Evolutionary conservation across 1,140 invertebrate genomes (phyloP).

Genomic region (Tetranychus urticae): DNA sequence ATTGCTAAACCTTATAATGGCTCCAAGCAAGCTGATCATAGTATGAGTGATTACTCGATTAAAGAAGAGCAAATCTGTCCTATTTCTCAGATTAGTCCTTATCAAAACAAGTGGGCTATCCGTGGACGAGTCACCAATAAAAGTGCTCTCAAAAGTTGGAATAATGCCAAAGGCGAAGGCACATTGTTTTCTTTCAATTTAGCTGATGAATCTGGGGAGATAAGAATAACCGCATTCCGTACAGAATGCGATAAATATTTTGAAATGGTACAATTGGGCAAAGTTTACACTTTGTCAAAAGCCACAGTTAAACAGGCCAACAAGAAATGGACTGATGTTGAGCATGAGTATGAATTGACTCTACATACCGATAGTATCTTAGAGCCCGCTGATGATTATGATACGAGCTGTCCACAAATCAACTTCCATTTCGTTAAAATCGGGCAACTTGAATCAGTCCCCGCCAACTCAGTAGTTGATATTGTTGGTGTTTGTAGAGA

Average conservation of each 20-base stretch:
- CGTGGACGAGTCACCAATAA: slow-evolving; percentile 70
- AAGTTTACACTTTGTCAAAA: slow-evolving; percentile 17
- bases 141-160: slow-evolving; percentile 55
- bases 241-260: slow-evolving; percentile 71
- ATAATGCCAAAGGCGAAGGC: slow-evolving; percentile 65
- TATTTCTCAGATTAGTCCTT: slow-evolving; percentile 5
- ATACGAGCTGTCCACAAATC: slow-evolving; percentile 40
- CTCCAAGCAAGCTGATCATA: not conserved
- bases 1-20: not conserved
- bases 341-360: slow-evolving; percentile 90
- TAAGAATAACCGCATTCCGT: slow-evolving; percentile 78
- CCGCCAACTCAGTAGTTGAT: slow-evolving; percentile 32
- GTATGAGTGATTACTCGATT: not conserved
- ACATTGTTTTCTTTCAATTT: slow-evolving; percentile 81
- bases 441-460: slow-evolving; percentile 37
- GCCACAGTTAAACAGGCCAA: slow-evolving; percentile 6
- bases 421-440: slow-evolving; percentile 60
- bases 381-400: slow-evolving; percentile 29
- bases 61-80: slow-evolving; percentile 2
- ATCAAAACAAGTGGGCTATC: slow-evolving; percentile 25
- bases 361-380: slow-evolving; percentile 56
- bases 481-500: slow-evolving; percentile 67
- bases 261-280: slow-evolving; percentile 55
- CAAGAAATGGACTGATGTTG: slow-evolving; percentile 24
- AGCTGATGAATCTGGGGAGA: slow-evolving; percentile 79